These are phyloP conservation scores for Lethenteron camtschaticum DNA, from an alignment of 2,113 vertebrate genomes.

Conservation along the genomic window DNA sequence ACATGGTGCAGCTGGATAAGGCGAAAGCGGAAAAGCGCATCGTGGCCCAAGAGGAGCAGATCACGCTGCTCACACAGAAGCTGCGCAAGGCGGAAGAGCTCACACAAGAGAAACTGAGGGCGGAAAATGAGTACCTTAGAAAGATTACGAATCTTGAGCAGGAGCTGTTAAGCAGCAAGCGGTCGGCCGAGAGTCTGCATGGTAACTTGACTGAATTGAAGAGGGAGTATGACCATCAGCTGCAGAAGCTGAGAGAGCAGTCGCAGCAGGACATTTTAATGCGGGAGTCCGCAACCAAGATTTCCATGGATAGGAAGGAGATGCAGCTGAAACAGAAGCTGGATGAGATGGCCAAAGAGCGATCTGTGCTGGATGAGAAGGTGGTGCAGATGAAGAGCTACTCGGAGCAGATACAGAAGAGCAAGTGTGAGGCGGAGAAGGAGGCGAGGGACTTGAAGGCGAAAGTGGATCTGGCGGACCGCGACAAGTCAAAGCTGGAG, in stretches of 20 bases:
- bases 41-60: not conserved
- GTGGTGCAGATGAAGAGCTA: not conserved
- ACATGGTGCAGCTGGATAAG: not conserved
- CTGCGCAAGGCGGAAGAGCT: not conserved
- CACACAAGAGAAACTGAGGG: not conserved
- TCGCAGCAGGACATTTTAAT: constrained; percentile 42
- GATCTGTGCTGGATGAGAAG: not conserved
- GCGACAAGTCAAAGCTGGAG: not conserved
- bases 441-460: not conserved
- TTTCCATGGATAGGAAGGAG: not conserved
- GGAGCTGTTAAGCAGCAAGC: not conserved
- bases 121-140: not conserved
- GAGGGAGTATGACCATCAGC: not conserved
- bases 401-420: not conserved
- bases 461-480: not conserved
- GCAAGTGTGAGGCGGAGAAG: not conserved
- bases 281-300: no score
- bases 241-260: constrained; percentile 86
- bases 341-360: not conserved
- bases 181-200: no score
- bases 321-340: constrained; percentile 1
- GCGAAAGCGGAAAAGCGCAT: not conserved
- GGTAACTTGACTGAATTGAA: no score
- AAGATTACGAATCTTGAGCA: not conserved
- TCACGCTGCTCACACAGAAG: not conserved